Base-by-base conservation (phyloP, 35 echinoderm and acorn worm species). In the Heliocidaris tuberculata region DNA sequence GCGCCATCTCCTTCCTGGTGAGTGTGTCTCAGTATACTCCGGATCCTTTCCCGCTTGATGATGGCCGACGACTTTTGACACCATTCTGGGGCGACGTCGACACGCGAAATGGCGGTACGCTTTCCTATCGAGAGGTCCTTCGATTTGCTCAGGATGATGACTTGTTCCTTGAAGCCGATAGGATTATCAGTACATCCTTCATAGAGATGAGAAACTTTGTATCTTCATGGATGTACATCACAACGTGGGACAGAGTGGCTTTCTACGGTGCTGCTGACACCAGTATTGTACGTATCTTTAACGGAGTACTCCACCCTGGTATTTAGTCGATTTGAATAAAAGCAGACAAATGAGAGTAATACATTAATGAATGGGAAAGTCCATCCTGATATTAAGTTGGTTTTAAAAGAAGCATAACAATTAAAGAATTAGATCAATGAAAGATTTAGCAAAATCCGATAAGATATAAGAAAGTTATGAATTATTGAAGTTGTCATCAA, bases 41-140 rank as follows among this genome's bases (percentile, higher is more conserved):
- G 27, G 86, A 50, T 7, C 47, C 52, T 16, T 96, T 96, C 47
- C 95, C 95, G 3, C 60, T 96, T 88, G 92, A 11, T 30, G 92
- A 59, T 8, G 32, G 16, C 3, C 11, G 87, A 30, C 95, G 85
- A 61, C 27, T 94, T 21, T n/a, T 96, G 5, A 86, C 95, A 47
- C 93, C 94, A 19, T 96, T 78, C 48, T 96, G 95, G 95, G 85
- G 27, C 54, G 93, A 96, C 85, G 86, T 94, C 29, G 32, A 94
- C 32, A 90, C 88, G 17, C 59, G 13, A 30, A 35, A 31, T n/a
- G 92, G 85, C 1, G 95, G 95, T 12, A 50, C 27, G 15, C 17
- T 92, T 13, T 92, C 16, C 7, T 95, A 93, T 32, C 95, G 95
- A 27, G 31, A 92, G 31, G 42, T 95, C 30, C 2, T 93, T 2